Percentiles rank a stretch among this genome's conserved stretches.
phyloP scores from a whole-genome alignment of 2,113 vertebrate species.

The Leucopternis melanops region DNA sequence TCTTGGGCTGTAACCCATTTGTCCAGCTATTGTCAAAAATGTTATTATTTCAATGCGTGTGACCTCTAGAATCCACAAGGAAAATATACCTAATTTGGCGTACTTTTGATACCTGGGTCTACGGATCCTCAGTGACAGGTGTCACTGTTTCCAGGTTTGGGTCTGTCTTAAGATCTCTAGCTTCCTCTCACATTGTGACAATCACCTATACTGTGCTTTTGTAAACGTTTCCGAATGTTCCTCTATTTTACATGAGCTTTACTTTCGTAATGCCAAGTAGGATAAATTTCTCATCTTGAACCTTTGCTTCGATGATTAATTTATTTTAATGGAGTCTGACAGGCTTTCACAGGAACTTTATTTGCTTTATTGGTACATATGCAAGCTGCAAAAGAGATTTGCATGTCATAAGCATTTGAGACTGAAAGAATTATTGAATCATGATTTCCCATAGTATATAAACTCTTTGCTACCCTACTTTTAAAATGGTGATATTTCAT shows the following conservation, averaged over 20 bases:
- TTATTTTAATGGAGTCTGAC: slow-evolving; percentile 35
- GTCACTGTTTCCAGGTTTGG: neutral
- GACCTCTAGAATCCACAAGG: neutral
- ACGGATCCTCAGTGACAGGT: neutral
- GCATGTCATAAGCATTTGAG: neutral
- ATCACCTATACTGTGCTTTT: neutral
- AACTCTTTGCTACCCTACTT: neutral
- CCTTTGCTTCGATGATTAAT: slow-evolving; percentile 7
- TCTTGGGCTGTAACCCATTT: neutral
- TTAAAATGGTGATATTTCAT: neutral
- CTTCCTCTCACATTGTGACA: neutral
- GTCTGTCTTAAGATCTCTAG: neutral
- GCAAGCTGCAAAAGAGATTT: slow-evolving; percentile 8
- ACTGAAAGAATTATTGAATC: neutral
- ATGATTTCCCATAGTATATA: neutral
- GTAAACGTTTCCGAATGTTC: neutral
- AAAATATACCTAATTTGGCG: rapidly evolving
- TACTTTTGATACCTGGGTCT: neutral
- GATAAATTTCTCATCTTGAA: neutral
- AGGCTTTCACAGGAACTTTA: slow-evolving; percentile 24
- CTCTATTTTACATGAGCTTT: neutral
- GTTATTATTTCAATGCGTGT: neutral
- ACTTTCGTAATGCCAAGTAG: neutral
- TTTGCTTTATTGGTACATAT: slow-evolving; percentile 23
- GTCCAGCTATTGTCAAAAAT: neutral